A percentile compares a stretch with the other conserved stretches of the same genome.
Conservation (phyloP, 1,140 invertebrate species). For the Holcopasites calliopsidis region DNA sequence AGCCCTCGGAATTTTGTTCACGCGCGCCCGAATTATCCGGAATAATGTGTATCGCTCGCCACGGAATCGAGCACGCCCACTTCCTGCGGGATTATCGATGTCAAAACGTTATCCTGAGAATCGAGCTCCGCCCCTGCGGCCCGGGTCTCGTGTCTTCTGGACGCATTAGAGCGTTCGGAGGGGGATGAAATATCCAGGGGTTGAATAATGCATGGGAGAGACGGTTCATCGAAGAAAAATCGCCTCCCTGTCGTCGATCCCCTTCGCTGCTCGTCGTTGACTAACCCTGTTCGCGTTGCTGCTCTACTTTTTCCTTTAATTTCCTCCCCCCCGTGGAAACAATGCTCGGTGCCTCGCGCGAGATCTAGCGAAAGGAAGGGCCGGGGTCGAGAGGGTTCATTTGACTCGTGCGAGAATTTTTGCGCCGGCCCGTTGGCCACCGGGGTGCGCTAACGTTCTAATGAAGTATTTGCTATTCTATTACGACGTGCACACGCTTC, state of each 20-base stretch:
- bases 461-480: conserved; percentile 69
- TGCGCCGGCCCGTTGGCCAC: conserved; percentile 36
- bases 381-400: conserved; percentile 31
- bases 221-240: conserved; percentile 64
- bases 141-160: conserved; percentile 42
- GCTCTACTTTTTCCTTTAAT: background rate
- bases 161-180: conserved; percentile 72
- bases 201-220: conserved; percentile 75
- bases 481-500: conserved; percentile 52
- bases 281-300: background rate
- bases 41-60: background rate
- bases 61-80: conserved; percentile 5
- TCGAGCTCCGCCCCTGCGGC: conserved; percentile 1
- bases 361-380: background rate
- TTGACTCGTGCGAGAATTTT: conserved; percentile 48
- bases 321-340: no score
- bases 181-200: conserved; percentile 73
- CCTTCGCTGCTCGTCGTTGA: conserved; percentile 53
- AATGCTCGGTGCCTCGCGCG: no score
- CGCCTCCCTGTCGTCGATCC: conserved; percentile 50
- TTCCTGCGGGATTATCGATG: conserved; percentile 61
- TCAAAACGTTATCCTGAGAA: conserved; percentile 62
- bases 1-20: background rate
- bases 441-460: conserved; percentile 58
- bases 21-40: background rate